Evolutionary conservation across 2,888 invertebrate genomes (phyloP).

Genomic region (Lingula anatina): DNA sequence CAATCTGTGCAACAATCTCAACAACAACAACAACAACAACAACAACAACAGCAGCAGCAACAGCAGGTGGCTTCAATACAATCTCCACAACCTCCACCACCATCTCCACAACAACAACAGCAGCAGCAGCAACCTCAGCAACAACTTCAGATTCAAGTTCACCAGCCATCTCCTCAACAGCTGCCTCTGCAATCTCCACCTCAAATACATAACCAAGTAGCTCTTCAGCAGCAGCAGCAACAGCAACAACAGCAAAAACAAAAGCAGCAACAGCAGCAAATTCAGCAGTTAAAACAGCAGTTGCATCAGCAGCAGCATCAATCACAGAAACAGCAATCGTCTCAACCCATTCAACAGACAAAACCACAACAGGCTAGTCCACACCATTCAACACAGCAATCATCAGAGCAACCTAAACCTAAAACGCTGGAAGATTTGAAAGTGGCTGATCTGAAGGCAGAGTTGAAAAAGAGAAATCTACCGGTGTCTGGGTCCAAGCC

Average conservation of each 20-base stretch:
- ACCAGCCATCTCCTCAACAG: conserved; percentile 4
- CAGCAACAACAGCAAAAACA: too few species aligned
- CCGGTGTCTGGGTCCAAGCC: conserved; percentile 96
- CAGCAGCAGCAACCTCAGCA: conserved; percentile 16
- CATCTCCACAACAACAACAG: conserved; percentile 14
- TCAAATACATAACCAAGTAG: conserved; percentile 24
- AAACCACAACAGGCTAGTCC: not conserved
- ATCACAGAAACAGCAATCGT: not conserved
- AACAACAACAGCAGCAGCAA: conserved; percentile 33
- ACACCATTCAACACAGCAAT: conserved; percentile 3
- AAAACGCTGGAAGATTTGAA: conserved; percentile 83
- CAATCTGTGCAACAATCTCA: conserved; percentile 10
- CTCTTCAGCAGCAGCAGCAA: conserved; percentile 52
- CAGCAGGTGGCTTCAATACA: conserved; percentile 11
- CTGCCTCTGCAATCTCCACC: conserved; percentile 28
- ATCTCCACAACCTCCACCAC: conserved; percentile 19
- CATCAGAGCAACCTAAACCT: conserved; percentile 1
- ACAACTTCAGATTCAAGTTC: conserved; percentile 8
- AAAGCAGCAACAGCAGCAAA: too few species aligned
- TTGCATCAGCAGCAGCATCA: conserved; percentile 2
- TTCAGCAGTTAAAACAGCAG: conserved; percentile 5
- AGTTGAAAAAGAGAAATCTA: conserved; percentile 85
- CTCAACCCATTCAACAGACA: not conserved
- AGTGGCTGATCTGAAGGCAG: conserved; percentile 89
- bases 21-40: conserved; percentile 37